A percentile compares a stretch with the other conserved stretches of the same genome.
These are phyloP conservation scores for Aplysina aerophoba DNA, from an alignment of 37 sponge, comb jelly and placozoan genomes.

Conservation along the genomic window DNA sequence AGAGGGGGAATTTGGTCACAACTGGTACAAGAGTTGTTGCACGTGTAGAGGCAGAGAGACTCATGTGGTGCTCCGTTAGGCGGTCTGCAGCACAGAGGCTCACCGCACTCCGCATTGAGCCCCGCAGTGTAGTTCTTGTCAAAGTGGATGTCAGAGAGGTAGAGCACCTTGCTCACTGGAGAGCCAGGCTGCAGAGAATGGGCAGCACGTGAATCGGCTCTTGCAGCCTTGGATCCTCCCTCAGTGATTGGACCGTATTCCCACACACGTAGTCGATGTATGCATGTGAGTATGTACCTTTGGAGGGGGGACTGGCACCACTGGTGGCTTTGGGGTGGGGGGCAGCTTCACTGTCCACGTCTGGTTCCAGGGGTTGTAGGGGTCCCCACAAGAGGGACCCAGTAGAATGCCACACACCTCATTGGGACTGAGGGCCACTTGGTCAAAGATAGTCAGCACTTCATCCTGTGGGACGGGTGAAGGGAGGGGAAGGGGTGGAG, in stretches of 20 bases:
- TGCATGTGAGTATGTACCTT: no score
- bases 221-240: no score
- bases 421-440: slow-evolving; percentile 59
- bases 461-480: slow-evolving; percentile 54
- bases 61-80: slow-evolving; percentile 52
- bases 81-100: slow-evolving; percentile 91
- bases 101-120: slow-evolving; percentile 81
- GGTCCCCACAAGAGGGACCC: slow-evolving; percentile 64
- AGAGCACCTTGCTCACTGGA: slow-evolving; percentile 65
- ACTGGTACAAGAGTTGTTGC: no score
- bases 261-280: no score
- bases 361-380: slow-evolving; percentile 79
- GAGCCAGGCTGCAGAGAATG: slow-evolving; percentile 64
- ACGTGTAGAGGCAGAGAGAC: no score
- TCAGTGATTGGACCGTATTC: no score
- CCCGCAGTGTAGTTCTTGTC: slow-evolving; percentile 86
- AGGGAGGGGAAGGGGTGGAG: no score
- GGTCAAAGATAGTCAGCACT: slow-evolving; percentile 57
- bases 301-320: slow-evolving; percentile 55
- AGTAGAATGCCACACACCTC: slow-evolving; percentile 74
- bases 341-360: slow-evolving; percentile 79
- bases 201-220: no score
- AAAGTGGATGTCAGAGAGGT: slow-evolving; percentile 85
- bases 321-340: slow-evolving; percentile 68
- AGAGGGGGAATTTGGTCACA: no score